These are phyloP conservation scores for Pimephales promelas DNA, from an alignment of 2,113 vertebrate genomes.

Conservation along the genomic window DNA sequence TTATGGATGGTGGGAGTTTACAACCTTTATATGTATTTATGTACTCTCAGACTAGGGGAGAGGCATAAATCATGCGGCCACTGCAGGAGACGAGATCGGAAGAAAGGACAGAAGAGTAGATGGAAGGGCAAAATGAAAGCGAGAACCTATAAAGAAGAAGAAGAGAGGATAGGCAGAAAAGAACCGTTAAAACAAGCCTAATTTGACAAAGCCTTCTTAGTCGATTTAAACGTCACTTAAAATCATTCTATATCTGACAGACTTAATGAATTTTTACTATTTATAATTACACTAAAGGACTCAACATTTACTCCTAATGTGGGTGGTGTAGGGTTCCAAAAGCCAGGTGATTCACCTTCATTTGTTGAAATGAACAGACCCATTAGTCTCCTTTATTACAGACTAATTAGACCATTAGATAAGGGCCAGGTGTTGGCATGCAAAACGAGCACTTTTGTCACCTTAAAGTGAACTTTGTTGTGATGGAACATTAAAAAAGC, in stretches of 20 bases:
- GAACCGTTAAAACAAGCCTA: background rate
- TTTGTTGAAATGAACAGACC: conserved; percentile 62
- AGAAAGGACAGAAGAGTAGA: background rate
- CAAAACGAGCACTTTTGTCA: conserved; percentile 56
- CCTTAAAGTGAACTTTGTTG: conserved; percentile 46
- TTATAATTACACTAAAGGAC: conserved; percentile 7
- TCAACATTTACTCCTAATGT: conserved; percentile 14
- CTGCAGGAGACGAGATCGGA: conserved; percentile 26
- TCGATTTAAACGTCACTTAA: conserved; percentile 12
- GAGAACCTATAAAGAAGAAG: background rate
- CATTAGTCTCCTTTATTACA: conserved; percentile 70
- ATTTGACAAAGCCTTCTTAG: conserved; percentile 14
- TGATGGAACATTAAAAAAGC: conserved; percentile 43
- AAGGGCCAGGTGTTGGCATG: conserved; percentile 66
- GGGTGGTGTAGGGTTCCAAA: conserved; percentile 22
- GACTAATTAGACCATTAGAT: conserved; percentile 65
- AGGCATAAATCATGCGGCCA: conserved; percentile 54
- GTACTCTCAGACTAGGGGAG: conserved; percentile 55
- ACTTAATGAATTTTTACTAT: background rate
- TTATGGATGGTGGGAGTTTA: conserved; percentile 70
- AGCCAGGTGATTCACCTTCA: conserved; percentile 60
- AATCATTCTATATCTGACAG: conserved; percentile 28
- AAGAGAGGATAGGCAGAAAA: background rate
- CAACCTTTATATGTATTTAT: conserved; percentile 66
- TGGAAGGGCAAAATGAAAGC: background rate